Conservation (phyloP, 2,888 invertebrate species). For the Laothoe populi region DNA sequence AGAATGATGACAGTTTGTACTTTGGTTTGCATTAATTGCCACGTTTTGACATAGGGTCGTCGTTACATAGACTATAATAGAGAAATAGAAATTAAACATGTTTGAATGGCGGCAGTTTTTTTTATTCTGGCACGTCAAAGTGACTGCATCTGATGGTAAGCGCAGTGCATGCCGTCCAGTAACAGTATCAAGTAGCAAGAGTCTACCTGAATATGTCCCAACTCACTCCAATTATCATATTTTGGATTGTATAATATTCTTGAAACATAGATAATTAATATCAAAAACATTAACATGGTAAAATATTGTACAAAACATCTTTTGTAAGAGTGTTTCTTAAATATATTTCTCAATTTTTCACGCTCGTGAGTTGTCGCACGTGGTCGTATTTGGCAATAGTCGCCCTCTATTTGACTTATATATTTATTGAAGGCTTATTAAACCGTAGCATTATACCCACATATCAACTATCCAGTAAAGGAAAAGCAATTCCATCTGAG, state of each 20-base stretch:
- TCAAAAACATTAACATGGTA: neutral
- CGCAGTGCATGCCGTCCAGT: too few relatives aligned
- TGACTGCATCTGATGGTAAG: too few relatives aligned
- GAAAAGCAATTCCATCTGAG: neutral
- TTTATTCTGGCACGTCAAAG: too few relatives aligned
- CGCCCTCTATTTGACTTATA: neutral
- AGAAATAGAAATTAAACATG: too few relatives aligned
- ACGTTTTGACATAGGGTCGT: too few relatives aligned
- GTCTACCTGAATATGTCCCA: too few relatives aligned
- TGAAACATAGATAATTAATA: neutral
- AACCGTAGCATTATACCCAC: neutral
- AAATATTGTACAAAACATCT: neutral
- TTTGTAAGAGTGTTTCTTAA: neutral
- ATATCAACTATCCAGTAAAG: neutral
- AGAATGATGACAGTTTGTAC: neutral
- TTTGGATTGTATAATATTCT: neutral
- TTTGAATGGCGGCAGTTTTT: too few relatives aligned
- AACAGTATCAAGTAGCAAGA: too few relatives aligned
- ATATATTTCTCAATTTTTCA: conserved; percentile 12
- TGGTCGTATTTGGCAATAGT: conserved; percentile 1
- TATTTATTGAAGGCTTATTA: conserved; percentile 2
- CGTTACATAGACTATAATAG: too few relatives aligned
- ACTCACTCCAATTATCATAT: neutral
- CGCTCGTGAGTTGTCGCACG: neutral
- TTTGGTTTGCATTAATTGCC: too few relatives aligned